phyloP scores from a whole-genome alignment of 2,113 vertebrate species.

The Ceyx melanurus region DNA sequence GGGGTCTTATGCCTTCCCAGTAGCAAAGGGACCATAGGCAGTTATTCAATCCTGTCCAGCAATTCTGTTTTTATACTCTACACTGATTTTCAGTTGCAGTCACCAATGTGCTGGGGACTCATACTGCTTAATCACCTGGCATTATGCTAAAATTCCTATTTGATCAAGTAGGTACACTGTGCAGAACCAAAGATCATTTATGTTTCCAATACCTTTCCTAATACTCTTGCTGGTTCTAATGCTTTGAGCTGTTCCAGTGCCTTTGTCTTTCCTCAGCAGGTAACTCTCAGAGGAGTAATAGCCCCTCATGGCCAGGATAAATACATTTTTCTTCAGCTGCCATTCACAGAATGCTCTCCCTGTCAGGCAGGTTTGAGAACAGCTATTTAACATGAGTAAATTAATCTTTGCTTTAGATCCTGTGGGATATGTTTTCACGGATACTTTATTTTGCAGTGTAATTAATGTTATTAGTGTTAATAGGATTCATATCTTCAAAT shows the following conservation, averaged over 20 bases:
- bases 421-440: background rate
- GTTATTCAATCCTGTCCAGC: background rate
- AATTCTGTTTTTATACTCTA: conserved; percentile 5
- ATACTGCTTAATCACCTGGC: background rate
- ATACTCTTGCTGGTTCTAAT: background rate
- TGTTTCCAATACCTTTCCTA: background rate
- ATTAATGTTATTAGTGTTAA: conserved; percentile 21
- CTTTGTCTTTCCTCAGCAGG: background rate
- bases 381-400: background rate
- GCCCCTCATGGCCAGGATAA: background rate
- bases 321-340: background rate
- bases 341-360: background rate
- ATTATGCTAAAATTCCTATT: background rate
- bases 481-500: background rate
- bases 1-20: background rate
- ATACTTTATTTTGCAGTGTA: conserved; percentile 24
- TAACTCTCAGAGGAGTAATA: background rate
- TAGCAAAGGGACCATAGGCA: background rate
- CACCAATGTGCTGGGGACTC: background rate
- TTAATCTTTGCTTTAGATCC: background rate
- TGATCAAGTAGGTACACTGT: background rate
- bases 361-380: background rate
- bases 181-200: background rate
- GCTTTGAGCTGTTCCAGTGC: background rate
- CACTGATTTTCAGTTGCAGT: background rate